These are phyloP conservation scores for Hartigia nigra DNA, from an alignment of 2,888 invertebrate species.

Conservation along the genomic window DNA sequence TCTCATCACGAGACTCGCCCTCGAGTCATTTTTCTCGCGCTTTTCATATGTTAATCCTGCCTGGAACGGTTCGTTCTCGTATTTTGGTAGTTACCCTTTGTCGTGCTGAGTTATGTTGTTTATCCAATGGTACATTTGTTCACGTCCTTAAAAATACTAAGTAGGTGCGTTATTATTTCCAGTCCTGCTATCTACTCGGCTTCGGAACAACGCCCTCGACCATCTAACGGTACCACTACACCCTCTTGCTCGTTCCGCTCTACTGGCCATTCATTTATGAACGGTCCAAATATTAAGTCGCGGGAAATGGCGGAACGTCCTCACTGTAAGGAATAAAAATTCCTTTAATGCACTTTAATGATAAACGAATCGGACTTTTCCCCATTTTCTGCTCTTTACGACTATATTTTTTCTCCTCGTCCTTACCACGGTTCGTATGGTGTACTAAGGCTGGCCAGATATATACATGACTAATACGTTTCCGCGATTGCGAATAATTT, in stretches of 20 bases:
- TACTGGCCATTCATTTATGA: background rate
- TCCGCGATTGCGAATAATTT: background rate
- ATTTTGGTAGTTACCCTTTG: conserved; percentile 18
- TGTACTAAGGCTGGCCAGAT: background rate
- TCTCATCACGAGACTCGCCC: conserved; percentile 5
- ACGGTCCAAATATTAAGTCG: background rate
- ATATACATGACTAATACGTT: background rate
- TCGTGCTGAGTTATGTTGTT: conserved; percentile 20
- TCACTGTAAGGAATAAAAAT: background rate
- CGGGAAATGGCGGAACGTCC: background rate
- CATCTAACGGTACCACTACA: background rate
- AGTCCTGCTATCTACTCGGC: background rate
- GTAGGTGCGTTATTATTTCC: conserved; percentile 16
- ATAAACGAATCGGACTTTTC: background rate
- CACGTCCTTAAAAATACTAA: conserved; percentile 13
- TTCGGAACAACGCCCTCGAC: background rate
- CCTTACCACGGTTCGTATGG: background rate
- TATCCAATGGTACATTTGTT: conserved; percentile 19
- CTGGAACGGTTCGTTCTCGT: conserved; percentile 11
- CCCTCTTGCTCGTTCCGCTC: background rate
- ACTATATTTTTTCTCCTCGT: background rate
- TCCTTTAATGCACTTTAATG: background rate
- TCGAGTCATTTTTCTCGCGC: conserved; percentile 17
- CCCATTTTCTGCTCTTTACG: background rate
- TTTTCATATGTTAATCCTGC: conserved; percentile 21